Evolutionary conservation across 2,888 invertebrate species (phyloP).

Genomic region (Phyllotreta striolata): DNA sequence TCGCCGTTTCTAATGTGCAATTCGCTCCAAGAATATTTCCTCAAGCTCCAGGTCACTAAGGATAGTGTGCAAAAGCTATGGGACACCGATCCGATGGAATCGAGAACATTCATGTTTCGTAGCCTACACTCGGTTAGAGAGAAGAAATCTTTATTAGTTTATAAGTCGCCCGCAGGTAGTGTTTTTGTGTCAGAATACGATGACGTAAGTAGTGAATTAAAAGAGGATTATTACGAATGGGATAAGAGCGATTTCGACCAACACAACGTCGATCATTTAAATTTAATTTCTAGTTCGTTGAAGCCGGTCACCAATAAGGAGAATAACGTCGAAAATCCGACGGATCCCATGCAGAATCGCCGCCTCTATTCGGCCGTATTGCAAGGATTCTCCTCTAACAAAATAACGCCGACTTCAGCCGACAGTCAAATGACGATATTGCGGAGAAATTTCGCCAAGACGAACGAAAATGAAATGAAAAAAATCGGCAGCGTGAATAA

Average conservation of each 20-base stretch:
- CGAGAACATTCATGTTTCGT: conserved; percentile 37
- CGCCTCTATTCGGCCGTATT: conserved; percentile 59
- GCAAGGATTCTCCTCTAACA: conserved; percentile 51
- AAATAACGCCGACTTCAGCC: conserved; percentile 33
- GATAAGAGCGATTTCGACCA: conserved; percentile 32
- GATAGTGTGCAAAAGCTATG: conserved; percentile 52
- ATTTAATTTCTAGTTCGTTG: conserved; percentile 43
- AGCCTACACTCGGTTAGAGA: conserved; percentile 37
- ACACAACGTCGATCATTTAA: conserved; percentile 31
- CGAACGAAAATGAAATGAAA: conserved; percentile 31
- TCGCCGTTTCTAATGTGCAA: conserved; percentile 51
- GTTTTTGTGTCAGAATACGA: conserved; percentile 50
- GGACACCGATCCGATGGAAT: conserved; percentile 43
- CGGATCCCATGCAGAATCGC: conserved; percentile 39
- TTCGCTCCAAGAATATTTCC: conserved; percentile 41
- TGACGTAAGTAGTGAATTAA: conserved; percentile 39
- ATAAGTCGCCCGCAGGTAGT: conserved; percentile 53
- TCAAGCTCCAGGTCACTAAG: conserved; percentile 38
- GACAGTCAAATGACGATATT: conserved; percentile 41
- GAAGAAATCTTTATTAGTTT: conserved; percentile 46
- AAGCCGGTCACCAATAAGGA: conserved; percentile 43
- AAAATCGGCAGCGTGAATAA: conserved; percentile 37
- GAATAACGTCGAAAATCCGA: conserved; percentile 31
- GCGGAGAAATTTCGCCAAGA: conserved; percentile 32
- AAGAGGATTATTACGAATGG: conserved; percentile 39